Conservation (phyloP, 2,113 vertebrate species). For the Gambusia affinis region DNA sequence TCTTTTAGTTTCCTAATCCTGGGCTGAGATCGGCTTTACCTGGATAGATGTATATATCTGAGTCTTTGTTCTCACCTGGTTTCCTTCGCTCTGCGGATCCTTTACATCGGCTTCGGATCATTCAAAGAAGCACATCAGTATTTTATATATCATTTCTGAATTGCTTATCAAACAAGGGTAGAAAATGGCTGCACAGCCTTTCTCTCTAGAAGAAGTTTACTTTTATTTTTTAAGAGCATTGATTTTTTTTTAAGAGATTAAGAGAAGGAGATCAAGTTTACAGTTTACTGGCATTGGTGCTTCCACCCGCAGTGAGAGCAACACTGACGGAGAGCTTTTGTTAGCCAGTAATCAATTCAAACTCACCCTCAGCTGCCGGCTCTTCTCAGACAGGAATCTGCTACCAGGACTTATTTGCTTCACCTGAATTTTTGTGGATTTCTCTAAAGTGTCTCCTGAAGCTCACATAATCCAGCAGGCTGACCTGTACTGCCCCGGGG, state of each 20-base stretch:
- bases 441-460: conserved; percentile 58
- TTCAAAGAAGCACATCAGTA: neutral
- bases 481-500: conserved; percentile 59
- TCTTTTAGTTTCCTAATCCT: conserved; percentile 51
- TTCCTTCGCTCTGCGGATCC: neutral
- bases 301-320: conserved; percentile 38
- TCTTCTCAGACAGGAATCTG: conserved; percentile 41
- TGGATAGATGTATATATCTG: conserved; percentile 19
- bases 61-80: conserved; percentile 14
- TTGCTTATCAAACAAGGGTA: neutral
- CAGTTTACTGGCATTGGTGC: conserved; percentile 13
- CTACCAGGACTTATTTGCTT: conserved; percentile 58
- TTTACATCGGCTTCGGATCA: conserved; percentile 6
- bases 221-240: neutral
- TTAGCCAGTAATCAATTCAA: conserved; percentile 54
- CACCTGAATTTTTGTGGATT: conserved; percentile 59
- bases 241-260: neutral
- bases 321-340: conserved; percentile 51
- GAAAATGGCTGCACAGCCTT: neutral
- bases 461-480: conserved; percentile 57
- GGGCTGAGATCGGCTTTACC: conserved; percentile 44
- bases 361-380: conserved; percentile 37
- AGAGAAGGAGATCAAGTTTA: conserved; percentile 32
- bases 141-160: neutral
- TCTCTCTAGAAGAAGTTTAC: neutral